Conservation (phyloP, 2,113 vertebrate genomes). For the Apistogramma diplotaenia region DNA sequence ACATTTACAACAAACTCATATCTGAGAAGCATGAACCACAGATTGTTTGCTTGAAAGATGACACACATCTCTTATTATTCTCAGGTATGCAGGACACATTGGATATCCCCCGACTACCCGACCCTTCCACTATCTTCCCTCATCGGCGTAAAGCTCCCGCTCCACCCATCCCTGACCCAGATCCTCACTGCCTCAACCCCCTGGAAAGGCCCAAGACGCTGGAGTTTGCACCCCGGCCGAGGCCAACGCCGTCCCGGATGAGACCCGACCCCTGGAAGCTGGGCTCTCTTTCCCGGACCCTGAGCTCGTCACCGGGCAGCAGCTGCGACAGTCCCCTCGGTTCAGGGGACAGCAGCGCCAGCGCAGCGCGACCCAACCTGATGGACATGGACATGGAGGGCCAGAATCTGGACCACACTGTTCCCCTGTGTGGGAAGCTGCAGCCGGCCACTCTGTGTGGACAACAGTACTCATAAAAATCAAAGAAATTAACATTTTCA, state of each 20-base stretch:
- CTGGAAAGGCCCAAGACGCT: conserved; percentile 85
- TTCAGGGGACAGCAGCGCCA: conserved; percentile 73
- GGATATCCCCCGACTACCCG: conserved; percentile 80
- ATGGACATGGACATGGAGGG: conserved; percentile 92
- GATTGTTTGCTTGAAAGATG: not conserved
- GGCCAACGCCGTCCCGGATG: conserved; percentile 79
- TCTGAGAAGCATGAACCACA: not conserved
- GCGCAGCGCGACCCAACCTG: conserved; percentile 74
- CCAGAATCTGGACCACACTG: conserved; percentile 83
- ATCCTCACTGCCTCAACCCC: conserved; percentile 42
- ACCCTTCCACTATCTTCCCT: conserved; percentile 74
- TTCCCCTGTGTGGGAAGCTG: conserved; percentile 80
- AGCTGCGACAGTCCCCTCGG: conserved; percentile 79
- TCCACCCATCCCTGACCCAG: conserved; percentile 49
- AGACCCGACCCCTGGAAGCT: conserved; percentile 86
- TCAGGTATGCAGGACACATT: conserved; percentile 75
- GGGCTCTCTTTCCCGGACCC: conserved; percentile 81
- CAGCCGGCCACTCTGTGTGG: conserved; percentile 61
- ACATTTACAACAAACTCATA: not conserved
- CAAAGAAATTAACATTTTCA: not conserved
- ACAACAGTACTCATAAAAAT: conserved; percentile 57
- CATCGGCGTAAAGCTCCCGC: conserved; percentile 74
- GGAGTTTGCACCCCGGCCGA: conserved; percentile 85
- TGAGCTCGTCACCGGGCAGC: conserved; percentile 82
- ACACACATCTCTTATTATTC: not conserved